These are phyloP conservation scores for Linyphia triangularis DNA, from an alignment of 2,888 invertebrate species.

Conservation along the genomic window DNA sequence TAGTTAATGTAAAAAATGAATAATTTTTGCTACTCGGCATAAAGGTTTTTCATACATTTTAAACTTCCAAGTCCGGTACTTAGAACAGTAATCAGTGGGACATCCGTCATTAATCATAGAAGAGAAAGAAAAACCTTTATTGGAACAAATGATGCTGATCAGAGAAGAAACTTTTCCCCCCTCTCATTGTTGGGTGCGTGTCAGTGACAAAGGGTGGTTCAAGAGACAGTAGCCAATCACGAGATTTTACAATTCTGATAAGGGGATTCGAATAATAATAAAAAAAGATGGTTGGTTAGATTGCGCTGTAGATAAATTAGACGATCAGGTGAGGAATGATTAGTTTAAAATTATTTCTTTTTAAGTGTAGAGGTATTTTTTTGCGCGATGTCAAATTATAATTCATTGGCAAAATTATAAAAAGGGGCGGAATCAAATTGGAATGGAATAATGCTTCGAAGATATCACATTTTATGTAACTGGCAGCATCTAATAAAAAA, in stretches of 20 bases:
- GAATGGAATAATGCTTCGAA: no score
- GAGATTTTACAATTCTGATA: constrained; percentile 30
- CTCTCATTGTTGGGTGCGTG: constrained; percentile 43
- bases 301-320: constrained; percentile 17
- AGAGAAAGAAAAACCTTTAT: constrained; percentile 70
- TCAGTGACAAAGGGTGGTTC: constrained; percentile 31
- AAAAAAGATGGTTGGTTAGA: not conserved
- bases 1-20: constrained; percentile 75
- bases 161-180: constrained; percentile 33
- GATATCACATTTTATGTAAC: no score
- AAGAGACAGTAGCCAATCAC: constrained; percentile 49
- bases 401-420: not conserved
- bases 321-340: constrained; percentile 2
- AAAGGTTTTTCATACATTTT: constrained; percentile 75
- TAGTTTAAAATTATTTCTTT: not conserved
- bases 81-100: constrained; percentile 67
- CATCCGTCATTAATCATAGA: constrained; percentile 68
- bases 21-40: constrained; percentile 71
- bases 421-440: not conserved
- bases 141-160: constrained; percentile 73
- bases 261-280: constrained; percentile 15
- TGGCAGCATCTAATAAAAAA: no score
- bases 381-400: not conserved
- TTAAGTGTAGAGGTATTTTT: not conserved
- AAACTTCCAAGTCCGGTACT: constrained; percentile 71